Percentiles rank a stretch among this genome's conserved stretches.
These are phyloP conservation scores for Malacoctenus gilli DNA, from an alignment of 2,797 vertebrate genomes.

Conservation along the genomic window DNA sequence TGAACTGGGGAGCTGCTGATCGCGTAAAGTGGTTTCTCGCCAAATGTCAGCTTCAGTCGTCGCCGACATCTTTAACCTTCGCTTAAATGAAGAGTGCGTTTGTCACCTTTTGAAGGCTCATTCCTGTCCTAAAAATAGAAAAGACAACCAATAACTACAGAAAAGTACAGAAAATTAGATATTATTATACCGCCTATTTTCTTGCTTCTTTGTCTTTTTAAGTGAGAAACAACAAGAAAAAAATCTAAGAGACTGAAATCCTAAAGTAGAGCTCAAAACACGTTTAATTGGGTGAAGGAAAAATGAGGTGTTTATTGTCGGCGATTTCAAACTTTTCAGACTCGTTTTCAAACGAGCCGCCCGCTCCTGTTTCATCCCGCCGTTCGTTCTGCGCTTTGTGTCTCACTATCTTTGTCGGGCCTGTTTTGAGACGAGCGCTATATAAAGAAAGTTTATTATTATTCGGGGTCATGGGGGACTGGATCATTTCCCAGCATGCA, in stretches of 20 bases:
- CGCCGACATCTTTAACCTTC: no score
- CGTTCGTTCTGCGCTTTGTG: slow-evolving; percentile 52
- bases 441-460: slow-evolving; percentile 74
- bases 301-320: not conserved
- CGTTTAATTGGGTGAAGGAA: not conserved
- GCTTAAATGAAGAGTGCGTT: no score
- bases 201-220: no score
- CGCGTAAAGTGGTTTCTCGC: no score
- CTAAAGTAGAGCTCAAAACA: slow-evolving; percentile 1
- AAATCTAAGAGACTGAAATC: slow-evolving; percentile 1
- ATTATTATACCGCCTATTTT: no score
- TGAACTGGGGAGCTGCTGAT: no score
- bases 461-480: slow-evolving; percentile 59
- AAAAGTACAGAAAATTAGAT: no score
- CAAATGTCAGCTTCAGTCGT: no score
- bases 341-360: slow-evolving; percentile 18
- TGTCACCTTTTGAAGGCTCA: no score
- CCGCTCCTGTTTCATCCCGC: slow-evolving; percentile 22
- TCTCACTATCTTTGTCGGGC: slow-evolving; percentile 61
- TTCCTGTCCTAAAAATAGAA: no score
- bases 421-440: slow-evolving; percentile 63
- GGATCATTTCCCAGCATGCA: slow-evolving; percentile 68
- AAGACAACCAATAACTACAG: no score
- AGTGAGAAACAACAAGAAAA: not conserved
- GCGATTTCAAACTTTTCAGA: slow-evolving; percentile 19